Base-by-base conservation (phyloP, 64 coral and sea anemone genomes). In the Porites australiensis region DNA sequence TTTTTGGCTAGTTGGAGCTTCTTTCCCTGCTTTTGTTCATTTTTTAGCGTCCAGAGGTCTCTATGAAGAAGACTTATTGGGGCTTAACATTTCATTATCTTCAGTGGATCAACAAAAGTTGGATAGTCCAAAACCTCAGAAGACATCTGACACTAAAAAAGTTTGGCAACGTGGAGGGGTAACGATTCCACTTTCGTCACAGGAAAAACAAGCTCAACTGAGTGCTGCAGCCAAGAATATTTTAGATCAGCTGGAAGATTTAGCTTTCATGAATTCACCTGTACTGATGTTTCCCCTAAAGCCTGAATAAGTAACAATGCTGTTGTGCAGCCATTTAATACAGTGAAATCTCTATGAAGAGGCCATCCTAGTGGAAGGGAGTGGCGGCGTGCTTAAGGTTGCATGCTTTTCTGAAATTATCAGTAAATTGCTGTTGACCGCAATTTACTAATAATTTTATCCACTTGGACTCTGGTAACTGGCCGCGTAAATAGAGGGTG, bases 211-310 rank as follows among this genome's bases (percentile, higher is more conserved):
- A 55, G 44, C 64, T 3, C 47, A 94, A 58, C 71, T 99, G 4
- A 99, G 94, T 85, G 58, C 74, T 51, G 50, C 78, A 50, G 94
- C 98, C 13, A 94, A 88, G 77, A 82, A 44, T 54, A 44, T 99
- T 43, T 71, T 94, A 6, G 76, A 90, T 48, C 91, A 93, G 50
- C 87, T 99, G 47, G 98, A 99, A 53, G 91, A 99, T 89, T 92
- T 99, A 60, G 84, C 91, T 21, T 99, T 99, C 19, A 99, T 99
- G 98, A 18, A 82, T 44, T 96, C 98, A 18, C 90, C 91, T 63
- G 94, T 99, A 50, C 57, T 99, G 44, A 99, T 99, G 98, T 99
- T 99, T 51, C 98, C 98, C 21, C 79, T 98, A 0, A 98, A 94
- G 86, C 77, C 95, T 20, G 87, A 90, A 51, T 89, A 78, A 77